phyloP scores from a whole-genome alignment of 2,113 vertebrate species.

The Apteryx mantelli region DNA sequence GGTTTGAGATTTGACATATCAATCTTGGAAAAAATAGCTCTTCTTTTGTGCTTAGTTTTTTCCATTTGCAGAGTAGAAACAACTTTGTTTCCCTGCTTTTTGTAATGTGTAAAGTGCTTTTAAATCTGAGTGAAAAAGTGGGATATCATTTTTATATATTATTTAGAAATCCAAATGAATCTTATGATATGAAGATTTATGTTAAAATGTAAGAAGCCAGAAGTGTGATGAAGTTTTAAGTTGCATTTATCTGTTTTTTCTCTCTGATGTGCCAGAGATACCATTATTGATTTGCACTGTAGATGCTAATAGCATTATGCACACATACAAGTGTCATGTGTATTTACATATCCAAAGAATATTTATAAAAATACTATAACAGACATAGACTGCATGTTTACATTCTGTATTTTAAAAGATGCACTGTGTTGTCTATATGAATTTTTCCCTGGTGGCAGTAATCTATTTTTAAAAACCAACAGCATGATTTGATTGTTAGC shows the following conservation, averaged over 20 bases:
- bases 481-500: not conserved
- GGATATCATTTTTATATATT: constrained; percentile 22
- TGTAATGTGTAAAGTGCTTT: constrained; percentile 1
- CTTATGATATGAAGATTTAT: constrained; percentile 29
- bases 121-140: not conserved
- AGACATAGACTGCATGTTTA: not conserved
- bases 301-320: not conserved
- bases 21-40: not conserved
- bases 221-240: not conserved
- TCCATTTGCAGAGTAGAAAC: not conserved
- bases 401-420: not conserved
- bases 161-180: constrained; percentile 41
- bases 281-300: not conserved
- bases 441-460: not conserved
- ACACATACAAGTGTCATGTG: not conserved
- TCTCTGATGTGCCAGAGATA: not conserved
- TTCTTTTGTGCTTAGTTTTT: not conserved
- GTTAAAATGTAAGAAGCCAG: constrained; percentile 1
- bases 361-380: not conserved
- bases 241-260: not conserved
- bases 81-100: not conserved
- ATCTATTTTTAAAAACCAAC: not conserved
- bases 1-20: not conserved
- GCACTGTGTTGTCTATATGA: not conserved
- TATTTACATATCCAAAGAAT: constrained; percentile 1